These are phyloP conservation scores for Sclerodermus sp. DNA, from an alignment of 2,888 invertebrate species.

Conservation along the genomic window DNA sequence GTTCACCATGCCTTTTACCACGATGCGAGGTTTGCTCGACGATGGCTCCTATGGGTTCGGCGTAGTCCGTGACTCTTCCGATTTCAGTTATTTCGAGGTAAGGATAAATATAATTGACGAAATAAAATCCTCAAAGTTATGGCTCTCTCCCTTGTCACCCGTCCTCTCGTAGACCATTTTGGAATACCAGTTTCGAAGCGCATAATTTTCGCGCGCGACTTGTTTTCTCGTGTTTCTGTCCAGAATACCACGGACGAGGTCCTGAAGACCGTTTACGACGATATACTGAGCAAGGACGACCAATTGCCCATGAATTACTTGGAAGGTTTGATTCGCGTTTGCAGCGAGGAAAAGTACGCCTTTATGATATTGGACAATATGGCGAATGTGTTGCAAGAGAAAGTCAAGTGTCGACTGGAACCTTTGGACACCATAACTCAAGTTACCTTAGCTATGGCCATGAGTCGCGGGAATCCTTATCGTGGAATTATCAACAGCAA, in stretches of 20 bases:
- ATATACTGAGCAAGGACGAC: slow-evolving; percentile 31
- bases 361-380: slow-evolving; percentile 50
- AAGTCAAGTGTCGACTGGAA: slow-evolving; percentile 43
- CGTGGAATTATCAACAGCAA: slow-evolving; percentile 49
- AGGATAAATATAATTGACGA: no score
- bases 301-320: slow-evolving; percentile 43
- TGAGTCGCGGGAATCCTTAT: slow-evolving; percentile 41
- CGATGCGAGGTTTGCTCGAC: slow-evolving; percentile 48
- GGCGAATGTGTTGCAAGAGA: slow-evolving; percentile 38
- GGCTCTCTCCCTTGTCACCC: no score
- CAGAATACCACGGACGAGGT: slow-evolving; percentile 45
- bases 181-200: not conserved
- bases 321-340: slow-evolving; percentile 45
- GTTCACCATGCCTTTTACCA: slow-evolving; percentile 51
- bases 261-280: slow-evolving; percentile 38
- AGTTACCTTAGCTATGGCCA: slow-evolving; percentile 48
- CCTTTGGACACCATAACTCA: slow-evolving; percentile 49
- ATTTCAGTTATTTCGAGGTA: slow-evolving; percentile 49
- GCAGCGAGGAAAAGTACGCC: slow-evolving; percentile 44
- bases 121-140: no score
- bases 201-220: not conserved
- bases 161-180: no score
- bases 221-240: no score
- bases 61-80: slow-evolving; percentile 45
- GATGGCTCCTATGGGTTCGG: slow-evolving; percentile 50